These are phyloP conservation scores for human (Homo sapiens) DNA, from an alignment of 2,113 vertebrate genomes.

Conservation along the genomic window GRCh38 chrX:18766001-18766500, in stretches of 20 bases:
- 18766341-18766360: conserved; percentile 9
- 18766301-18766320: background rate
- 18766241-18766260: background rate
- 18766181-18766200: background rate
- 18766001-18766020: too few species aligned
- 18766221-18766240: background rate
- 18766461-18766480: background rate
- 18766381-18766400: background rate
- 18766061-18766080: background rate
- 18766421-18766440: background rate
- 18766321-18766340: background rate
- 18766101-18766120: background rate
- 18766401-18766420: background rate
- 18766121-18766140: background rate
- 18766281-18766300: background rate
- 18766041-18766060: too few species aligned
- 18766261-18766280: background rate
- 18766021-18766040: too few species aligned
- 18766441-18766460: background rate
- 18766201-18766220: background rate
- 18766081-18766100: background rate
- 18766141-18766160: background rate
- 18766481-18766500: background rate
- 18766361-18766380: background rate
- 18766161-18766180: background rate